phyloP scores from a whole-genome alignment of 2,113 vertebrate genomes.

The Motacilla tschutschensis region DNA sequence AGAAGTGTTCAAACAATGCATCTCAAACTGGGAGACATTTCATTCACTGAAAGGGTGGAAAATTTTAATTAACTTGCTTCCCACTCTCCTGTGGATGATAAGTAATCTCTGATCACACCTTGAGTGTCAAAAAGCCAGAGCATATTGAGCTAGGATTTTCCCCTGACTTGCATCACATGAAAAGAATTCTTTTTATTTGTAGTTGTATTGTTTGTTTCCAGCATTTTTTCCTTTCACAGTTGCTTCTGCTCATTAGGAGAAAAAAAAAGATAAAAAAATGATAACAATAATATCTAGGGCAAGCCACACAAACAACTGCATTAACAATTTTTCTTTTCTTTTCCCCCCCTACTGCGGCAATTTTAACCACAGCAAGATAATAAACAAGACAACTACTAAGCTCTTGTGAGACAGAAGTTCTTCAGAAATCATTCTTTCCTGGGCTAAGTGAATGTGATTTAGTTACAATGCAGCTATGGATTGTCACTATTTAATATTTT shows the following conservation, averaged over 20 bases:
- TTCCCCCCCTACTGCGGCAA: rapidly evolving
- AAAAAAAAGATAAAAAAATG: neutral
- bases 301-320: slow-evolving; percentile 42
- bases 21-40: slow-evolving; percentile 59
- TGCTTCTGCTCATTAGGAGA: slow-evolving; percentile 32
- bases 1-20: neutral
- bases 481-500: slow-evolving; percentile 31
- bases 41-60: slow-evolving; percentile 62
- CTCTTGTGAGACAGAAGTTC: slow-evolving; percentile 22
- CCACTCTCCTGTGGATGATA: slow-evolving; percentile 65
- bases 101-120: slow-evolving; percentile 76
- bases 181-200: slow-evolving; percentile 67
- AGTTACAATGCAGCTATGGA: neutral
- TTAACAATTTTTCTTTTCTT: slow-evolving; percentile 34
- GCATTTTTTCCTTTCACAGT: slow-evolving; percentile 30
- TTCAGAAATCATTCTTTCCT: slow-evolving; percentile 17
- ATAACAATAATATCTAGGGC: slow-evolving; percentile 50
- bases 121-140: slow-evolving; percentile 61
- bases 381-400: slow-evolving; percentile 34
- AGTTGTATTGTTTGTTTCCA: slow-evolving; percentile 58
- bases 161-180: slow-evolving; percentile 48
- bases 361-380: slow-evolving; percentile 44
- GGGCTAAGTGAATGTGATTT: slow-evolving; percentile 10
- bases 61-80: slow-evolving; percentile 76
- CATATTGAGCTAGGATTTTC: slow-evolving; percentile 49